These are phyloP conservation scores for Camelus bactrianus DNA, from an alignment of 2,113 vertebrate genomes.

Conservation along the genomic window DNA sequence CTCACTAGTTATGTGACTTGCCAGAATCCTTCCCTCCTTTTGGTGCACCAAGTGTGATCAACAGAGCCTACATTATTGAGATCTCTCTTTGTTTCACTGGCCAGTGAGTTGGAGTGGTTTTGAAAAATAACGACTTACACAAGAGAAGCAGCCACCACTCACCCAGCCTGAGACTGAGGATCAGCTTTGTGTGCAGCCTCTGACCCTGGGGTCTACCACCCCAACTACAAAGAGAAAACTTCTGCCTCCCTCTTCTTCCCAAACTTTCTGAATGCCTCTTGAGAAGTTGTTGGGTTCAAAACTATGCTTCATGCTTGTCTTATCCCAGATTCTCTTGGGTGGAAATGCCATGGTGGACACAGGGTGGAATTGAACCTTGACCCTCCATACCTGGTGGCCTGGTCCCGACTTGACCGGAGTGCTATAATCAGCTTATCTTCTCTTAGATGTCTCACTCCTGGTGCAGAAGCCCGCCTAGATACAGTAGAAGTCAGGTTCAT, in stretches of 20 bases:
- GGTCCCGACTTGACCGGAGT: too few relatives aligned
- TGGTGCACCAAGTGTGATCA: neutral
- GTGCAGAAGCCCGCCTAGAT: slow-evolving; percentile 90
- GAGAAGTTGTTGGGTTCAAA: neutral
- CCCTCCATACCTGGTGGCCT: accelerated
- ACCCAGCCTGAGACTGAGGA: neutral
- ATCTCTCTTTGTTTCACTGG: neutral
- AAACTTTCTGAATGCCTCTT: neutral
- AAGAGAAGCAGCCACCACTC: neutral
- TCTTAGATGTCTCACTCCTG: slow-evolving; percentile 92
- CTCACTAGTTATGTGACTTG: neutral
- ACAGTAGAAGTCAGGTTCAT: slow-evolving; percentile 91
- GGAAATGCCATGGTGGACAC: neutral
- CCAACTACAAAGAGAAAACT: neutral
- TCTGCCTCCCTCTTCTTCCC: neutral
- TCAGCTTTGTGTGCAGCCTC: neutral
- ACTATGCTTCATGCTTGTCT: neutral
- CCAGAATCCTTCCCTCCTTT: neutral
- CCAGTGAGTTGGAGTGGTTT: neutral
- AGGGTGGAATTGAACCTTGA: neutral
- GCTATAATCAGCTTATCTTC: neutral
- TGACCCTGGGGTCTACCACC: neutral
- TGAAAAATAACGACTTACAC: neutral
- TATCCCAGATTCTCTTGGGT: neutral
- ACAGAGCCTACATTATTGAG: neutral